These are phyloP conservation scores for Lucifuga dentata DNA, from an alignment of 2,113 vertebrate species.

Conservation along the genomic window DNA sequence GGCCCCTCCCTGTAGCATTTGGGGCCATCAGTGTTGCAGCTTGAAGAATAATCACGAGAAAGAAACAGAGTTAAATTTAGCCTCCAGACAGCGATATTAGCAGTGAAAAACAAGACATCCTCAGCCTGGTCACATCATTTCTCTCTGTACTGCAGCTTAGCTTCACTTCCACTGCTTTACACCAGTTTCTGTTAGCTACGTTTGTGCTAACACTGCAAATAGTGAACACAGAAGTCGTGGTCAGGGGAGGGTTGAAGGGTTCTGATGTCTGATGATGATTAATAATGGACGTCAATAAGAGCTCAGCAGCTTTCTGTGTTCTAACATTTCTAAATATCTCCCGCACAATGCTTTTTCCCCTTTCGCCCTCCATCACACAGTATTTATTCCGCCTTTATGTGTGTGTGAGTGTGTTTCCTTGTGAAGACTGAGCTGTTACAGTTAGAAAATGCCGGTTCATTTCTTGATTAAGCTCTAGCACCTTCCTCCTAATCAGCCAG, in stretches of 20 bases:
- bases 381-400: conserved; percentile 57
- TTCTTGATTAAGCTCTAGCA: conserved; percentile 63
- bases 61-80: conserved; percentile 69
- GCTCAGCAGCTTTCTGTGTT: conserved; percentile 29
- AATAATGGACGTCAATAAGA: too few relatives aligned
- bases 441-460: conserved; percentile 50
- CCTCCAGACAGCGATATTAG: conserved; percentile 53
- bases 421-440: conserved; percentile 39
- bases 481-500: conserved; percentile 65
- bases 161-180: conserved; percentile 12
- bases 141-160: conserved; percentile 55
- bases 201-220: background rate
- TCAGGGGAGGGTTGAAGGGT: too few relatives aligned
- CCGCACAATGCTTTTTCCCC: conserved; percentile 50
- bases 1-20: conserved; percentile 48
- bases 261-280: too few relatives aligned
- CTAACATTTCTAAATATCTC: conserved; percentile 55
- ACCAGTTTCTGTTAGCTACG: background rate
- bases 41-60: conserved; percentile 71
- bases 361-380: conserved; percentile 54
- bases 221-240: too few relatives aligned
- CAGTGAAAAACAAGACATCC: conserved; percentile 31
- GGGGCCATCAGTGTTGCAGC: conserved; percentile 65
- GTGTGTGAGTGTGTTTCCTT: conserved; percentile 50
- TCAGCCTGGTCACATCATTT: conserved; percentile 22